Evolutionary conservation across 2,113 vertebrate species (phyloP).

Genomic region (Rhinopomastus cyanomelas): DNA sequence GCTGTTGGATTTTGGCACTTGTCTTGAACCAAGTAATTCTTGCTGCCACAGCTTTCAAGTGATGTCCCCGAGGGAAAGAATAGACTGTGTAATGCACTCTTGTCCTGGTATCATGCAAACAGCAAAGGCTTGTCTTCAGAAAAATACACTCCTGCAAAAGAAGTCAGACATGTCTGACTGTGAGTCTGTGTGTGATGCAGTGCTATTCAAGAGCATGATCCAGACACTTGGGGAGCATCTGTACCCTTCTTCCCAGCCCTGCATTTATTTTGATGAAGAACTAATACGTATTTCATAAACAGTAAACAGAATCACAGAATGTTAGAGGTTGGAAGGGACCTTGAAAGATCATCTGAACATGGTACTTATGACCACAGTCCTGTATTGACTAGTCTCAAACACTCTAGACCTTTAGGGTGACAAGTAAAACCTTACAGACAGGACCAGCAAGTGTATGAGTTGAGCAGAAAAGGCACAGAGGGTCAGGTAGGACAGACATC

Average conservation of each 20-base stretch:
- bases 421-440: not conserved
- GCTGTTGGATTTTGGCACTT: not conserved
- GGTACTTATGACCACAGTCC: not conserved
- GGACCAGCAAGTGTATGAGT: not conserved
- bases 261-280: not conserved
- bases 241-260: not conserved
- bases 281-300: not conserved
- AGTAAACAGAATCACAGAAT: too few species aligned
- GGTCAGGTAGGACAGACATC: not conserved
- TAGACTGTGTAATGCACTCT: not conserved
- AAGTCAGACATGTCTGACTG: not conserved
- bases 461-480: not conserved
- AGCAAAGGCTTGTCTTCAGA: conserved; percentile 5
- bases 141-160: not conserved
- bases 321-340: too few species aligned
- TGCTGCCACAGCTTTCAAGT: not conserved
- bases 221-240: not conserved
- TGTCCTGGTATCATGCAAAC: not conserved
- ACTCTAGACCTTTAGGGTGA: not conserved
- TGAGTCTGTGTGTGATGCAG: not conserved
- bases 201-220: not conserved
- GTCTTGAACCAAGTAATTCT: not conserved
- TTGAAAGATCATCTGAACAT: too few species aligned
- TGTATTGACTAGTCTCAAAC: not conserved
- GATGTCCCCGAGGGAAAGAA: not conserved